A percentile compares a stretch with the other conserved stretches of the same genome.
Evolutionary conservation across 2,797 vertebrate species (phyloP).

Genomic region (Cottoperca gobio): DNA sequence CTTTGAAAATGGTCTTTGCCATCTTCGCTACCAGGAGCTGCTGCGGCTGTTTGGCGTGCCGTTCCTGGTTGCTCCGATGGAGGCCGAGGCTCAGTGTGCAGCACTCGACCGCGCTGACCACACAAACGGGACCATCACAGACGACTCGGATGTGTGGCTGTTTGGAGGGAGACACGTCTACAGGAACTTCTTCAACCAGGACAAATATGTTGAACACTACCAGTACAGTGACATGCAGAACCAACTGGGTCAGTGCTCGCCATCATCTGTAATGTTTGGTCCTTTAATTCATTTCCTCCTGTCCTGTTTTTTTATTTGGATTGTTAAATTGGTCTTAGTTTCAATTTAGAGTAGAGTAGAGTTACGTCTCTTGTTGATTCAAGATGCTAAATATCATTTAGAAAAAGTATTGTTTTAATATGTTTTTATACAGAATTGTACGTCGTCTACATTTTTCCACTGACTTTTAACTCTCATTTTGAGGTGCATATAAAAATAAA

Average conservation of each 20-base stretch:
- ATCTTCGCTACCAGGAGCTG: conserved; percentile 86
- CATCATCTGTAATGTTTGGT: background rate
- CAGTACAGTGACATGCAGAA: conserved; percentile 93
- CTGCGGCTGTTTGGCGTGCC: conserved; percentile 94
- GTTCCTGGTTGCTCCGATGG: conserved; percentile 93
- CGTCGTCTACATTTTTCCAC: background rate
- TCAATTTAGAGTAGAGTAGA: too few species aligned
- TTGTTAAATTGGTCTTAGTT: background rate
- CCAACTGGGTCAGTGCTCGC: conserved; percentile 87
- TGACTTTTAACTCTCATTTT: background rate
- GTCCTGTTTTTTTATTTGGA: background rate
- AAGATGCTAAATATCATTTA: background rate
- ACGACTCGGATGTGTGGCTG: conserved; percentile 98
- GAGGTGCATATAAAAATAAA: background rate
- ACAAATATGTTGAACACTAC: conserved; percentile 93
- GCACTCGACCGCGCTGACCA: conserved; percentile 91
- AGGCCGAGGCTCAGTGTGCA: conserved; percentile 97
- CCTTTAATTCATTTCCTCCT: rapidly evolving
- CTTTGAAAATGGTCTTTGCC: background rate
- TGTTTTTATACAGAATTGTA: background rate
- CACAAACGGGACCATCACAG: conserved; percentile 96
- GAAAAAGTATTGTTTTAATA: background rate
- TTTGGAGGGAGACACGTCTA: conserved; percentile 97
- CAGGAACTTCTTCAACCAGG: conserved; percentile 97
- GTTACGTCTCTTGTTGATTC: too few species aligned